Base-by-base conservation (phyloP, 2,888 invertebrate genomes). In the Dioctria linearis region DNA sequence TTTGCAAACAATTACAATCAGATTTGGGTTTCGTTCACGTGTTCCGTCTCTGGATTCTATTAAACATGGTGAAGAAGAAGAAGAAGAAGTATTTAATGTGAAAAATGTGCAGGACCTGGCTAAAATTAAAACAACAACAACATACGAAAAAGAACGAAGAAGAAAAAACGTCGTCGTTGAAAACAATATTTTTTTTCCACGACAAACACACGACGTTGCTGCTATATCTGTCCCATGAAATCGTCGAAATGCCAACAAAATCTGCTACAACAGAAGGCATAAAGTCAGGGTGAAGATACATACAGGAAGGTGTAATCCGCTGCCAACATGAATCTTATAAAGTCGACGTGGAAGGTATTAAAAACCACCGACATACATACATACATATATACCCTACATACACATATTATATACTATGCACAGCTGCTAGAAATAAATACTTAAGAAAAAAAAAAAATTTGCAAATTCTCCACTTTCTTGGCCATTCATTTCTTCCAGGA, bases 1-100 rank as follows among this genome's bases (percentile, higher is more conserved):
- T 75, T 75, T 75, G 59, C 75, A 75, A 75, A 75, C 75, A 75
- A 75, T 75, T 75, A 59, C 75, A 75, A 75, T 75, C 75, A 75
- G 75, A 75, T 75, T 75, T 75, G n/a, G 43, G 75, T 43, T 57
- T n/a, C 42, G 25, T n/a, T 71, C 57, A 37, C 37, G 40, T 37
- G 37, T 11, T 5, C 13, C n/a, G 37, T 25, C 49, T 37, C 4
- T 51, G 46, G 43, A n/a, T 13, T 9, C 49, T 11, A 6, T 8
- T 8, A 11, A 8, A 37, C 1, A 13, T 37, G 46, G 2, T 25
- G 25, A 25, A 25, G 25, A 25, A 25, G 25, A 25, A 25, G 25
- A 25, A 1, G 25, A 25, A 25, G 25, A 25, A 25, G 25, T 25
- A 25, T 46, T 4, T 25, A 11, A 75, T 59, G 59, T 13, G 59